Evolutionary conservation across 2,113 vertebrate genomes (phyloP).

Genomic region (Pseudorasbora parva): DNA sequence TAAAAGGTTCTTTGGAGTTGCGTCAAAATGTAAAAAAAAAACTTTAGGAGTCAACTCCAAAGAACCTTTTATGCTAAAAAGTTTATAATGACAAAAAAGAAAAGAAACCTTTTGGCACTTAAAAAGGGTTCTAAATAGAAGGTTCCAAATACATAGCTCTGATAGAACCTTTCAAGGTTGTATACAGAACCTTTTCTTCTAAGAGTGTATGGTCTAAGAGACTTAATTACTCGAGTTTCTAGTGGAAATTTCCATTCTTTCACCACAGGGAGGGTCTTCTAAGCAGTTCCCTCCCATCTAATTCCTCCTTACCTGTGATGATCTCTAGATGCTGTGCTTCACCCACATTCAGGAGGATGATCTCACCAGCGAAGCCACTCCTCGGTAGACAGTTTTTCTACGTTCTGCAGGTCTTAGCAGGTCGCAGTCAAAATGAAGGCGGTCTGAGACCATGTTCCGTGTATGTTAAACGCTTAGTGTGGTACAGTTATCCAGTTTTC

Average conservation of each 20-base stretch:
- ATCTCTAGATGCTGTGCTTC: slow-evolving; percentile 27
- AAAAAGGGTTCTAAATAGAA: too few relatives aligned
- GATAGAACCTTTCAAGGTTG: too few relatives aligned
- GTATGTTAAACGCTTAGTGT: neutral
- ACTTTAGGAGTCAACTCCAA: too few relatives aligned
- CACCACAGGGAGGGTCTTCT: slow-evolving; percentile 59
- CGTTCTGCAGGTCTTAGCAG: slow-evolving; percentile 41
- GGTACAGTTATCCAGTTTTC: neutral
- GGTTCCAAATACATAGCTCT: too few relatives aligned
- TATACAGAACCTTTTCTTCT: too few relatives aligned
- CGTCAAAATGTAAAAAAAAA: too few relatives aligned
- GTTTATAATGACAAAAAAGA: too few relatives aligned
- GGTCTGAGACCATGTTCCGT: neutral
- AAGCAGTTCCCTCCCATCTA: slow-evolving; percentile 69
- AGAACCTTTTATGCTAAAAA: too few relatives aligned
- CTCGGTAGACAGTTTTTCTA: slow-evolving; percentile 24
- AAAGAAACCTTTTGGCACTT: too few relatives aligned
- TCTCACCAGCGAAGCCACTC: slow-evolving; percentile 40
- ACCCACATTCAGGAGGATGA: slow-evolving; percentile 18
- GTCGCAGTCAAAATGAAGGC: neutral
- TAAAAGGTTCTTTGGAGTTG: too few relatives aligned
- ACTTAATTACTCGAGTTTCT: slow-evolving; percentile 33
- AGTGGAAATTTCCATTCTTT: slow-evolving; percentile 83
- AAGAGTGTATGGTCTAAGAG: neutral
- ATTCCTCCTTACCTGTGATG: slow-evolving; percentile 71